Evolutionary conservation across 2,797 vertebrate genomes (phyloP).

Genomic region (Toxotes lorentzi): DNA sequence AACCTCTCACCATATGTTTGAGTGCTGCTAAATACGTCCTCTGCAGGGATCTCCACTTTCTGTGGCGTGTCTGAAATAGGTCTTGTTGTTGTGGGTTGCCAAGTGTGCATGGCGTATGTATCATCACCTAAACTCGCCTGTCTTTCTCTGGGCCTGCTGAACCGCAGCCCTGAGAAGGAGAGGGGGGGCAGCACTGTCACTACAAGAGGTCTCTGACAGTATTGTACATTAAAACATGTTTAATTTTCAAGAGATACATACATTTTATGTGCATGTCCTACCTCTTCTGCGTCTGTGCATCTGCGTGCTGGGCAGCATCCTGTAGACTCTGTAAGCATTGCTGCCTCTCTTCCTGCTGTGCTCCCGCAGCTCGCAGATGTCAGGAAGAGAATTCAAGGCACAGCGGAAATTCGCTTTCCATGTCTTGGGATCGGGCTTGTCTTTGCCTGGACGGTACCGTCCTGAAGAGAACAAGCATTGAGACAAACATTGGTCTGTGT

Average conservation of each 20-base stretch:
- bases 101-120: conserved; percentile 24
- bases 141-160: conserved; percentile 47
- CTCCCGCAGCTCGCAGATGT: conserved; percentile 85
- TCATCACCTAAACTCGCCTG: conserved; percentile 38
- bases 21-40: conserved; percentile 37
- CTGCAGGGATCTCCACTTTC: conserved; percentile 38
- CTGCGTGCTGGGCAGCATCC: conserved; percentile 81
- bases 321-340: conserved; percentile 86
- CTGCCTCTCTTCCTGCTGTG: conserved; percentile 86
- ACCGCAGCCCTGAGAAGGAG: conserved; percentile 55
- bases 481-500: no score
- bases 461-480: conserved; percentile 63
- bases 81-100: conserved; percentile 50
- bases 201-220: not conserved
- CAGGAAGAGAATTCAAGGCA: conserved; percentile 86
- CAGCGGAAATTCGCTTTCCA: conserved; percentile 90
- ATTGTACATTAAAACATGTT: not conserved
- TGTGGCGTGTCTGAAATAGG: conserved; percentile 23
- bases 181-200: not conserved
- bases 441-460: conserved; percentile 82
- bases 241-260: not conserved
- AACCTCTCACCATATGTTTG: conserved; percentile 58
- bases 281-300: conserved; percentile 72
- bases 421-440: conserved; percentile 88
- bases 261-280: not conserved